Base-by-base conservation (phyloP, 1,140 invertebrate genomes). In the Meloidogyne exigua region DNA sequence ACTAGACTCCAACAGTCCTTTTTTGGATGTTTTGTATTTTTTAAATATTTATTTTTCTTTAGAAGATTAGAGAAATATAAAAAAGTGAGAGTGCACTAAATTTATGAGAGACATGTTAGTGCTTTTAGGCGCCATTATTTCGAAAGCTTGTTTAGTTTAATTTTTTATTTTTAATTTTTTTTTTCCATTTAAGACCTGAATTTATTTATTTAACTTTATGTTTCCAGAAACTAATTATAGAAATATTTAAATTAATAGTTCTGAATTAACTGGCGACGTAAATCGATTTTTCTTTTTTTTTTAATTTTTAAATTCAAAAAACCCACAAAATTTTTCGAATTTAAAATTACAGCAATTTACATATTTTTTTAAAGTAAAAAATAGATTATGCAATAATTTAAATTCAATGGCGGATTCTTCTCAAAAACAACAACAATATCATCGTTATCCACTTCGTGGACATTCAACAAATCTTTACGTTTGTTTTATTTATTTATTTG, bases 361-460 rank as follows among this genome's bases (percentile, higher is more conserved):
- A 57, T 7, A 9, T 5, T 57, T 57, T 57, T 57, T 57, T 39
- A 9, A 39, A 39, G 9, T 4, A 9, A 39, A n/a, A n/a, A 39
- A 39, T 39, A 39, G 9, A 39, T 39, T 39, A 57, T 18, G 49
- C 49, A 57, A 57, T 57, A n/a, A 57, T 57, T 57, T n/a, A 57
- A 57, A 57, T 57, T 57, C 39, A 73, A 73, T 73, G 72, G 15
- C 72, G 21, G 23, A 73, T 15, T 21, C 42, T 26, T 23, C 32
- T 18, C 72, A 42, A 25, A 73, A 73, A 64, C 18, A 23, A 15
- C 42, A 21, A 26, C 57, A 36, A 13, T 32, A 73, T 25, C 72
- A 73, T 62, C 72, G 72, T 13, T 73, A 73, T 73, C 26, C 72
- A 49, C 28, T 73, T 23, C 72, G 72, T 65, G 72, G 36, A 9